Percentiles rank a stretch among this genome's conserved stretches.
phyloP scores from a whole-genome alignment of 1,140 invertebrate species.

The Drosophila repletoides region DNA sequence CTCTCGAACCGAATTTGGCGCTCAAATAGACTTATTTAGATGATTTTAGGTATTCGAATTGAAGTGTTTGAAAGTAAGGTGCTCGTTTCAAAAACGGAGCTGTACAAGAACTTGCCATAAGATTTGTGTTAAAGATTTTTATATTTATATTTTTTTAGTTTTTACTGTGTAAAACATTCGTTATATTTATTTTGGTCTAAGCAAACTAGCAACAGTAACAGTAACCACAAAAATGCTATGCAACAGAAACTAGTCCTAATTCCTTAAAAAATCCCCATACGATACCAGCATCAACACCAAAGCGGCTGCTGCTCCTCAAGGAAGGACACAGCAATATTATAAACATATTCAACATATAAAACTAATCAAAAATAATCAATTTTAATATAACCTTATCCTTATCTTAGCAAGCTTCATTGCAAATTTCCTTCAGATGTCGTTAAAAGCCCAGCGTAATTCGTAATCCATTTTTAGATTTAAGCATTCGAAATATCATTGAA shows the following conservation, averaged over 20 bases:
- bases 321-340: constrained; percentile 64
- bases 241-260: constrained; percentile 71
- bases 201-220: constrained; percentile 73
- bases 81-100: constrained; percentile 58
- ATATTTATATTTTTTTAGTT: no score
- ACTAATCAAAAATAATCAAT: constrained; percentile 71
- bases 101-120: constrained; percentile 68
- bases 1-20: constrained; percentile 66
- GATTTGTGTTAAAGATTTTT: constrained; percentile 27
- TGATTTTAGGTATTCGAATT: constrained; percentile 71
- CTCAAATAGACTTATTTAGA: constrained; percentile 82
- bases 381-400: constrained; percentile 71
- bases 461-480: constrained; percentile 51
- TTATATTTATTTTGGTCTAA: constrained; percentile 61
- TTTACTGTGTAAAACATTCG: constrained; percentile 60
- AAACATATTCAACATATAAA: constrained; percentile 70
- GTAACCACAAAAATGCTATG: constrained; percentile 56
- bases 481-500: constrained; percentile 31
- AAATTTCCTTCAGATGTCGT: constrained; percentile 49
- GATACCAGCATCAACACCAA: no score
- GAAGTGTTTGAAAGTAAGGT: constrained; percentile 56
- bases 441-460: constrained; percentile 45
- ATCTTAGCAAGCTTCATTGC: constrained; percentile 58
- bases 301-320: constrained; percentile 72
- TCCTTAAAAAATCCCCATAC: constrained; percentile 47